Evolutionary conservation across 2,797 vertebrate species (phyloP).

Genomic region (Octomys mimax): DNA sequence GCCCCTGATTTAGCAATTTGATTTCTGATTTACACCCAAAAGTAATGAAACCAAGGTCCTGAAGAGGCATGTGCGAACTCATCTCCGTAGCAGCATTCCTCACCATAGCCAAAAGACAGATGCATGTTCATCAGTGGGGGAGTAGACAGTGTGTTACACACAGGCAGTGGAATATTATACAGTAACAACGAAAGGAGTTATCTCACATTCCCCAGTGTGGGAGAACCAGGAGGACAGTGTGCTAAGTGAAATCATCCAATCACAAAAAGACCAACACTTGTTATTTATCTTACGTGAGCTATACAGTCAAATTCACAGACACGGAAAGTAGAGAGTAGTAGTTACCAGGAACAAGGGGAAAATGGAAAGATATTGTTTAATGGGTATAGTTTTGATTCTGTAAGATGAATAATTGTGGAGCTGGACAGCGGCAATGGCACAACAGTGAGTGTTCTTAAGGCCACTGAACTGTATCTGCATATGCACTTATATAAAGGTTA

Average conservation of each 20-base stretch:
- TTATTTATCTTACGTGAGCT: neutral
- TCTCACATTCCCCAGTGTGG: neutral
- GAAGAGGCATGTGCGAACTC: neutral
- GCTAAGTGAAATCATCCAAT: neutral
- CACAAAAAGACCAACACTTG: neutral
- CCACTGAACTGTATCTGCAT: neutral
- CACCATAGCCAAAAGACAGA: neutral
- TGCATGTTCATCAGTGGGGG: neutral
- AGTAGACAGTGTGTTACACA: neutral
- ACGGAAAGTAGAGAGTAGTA: neutral
- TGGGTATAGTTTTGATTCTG: neutral
- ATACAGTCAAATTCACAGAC: neutral
- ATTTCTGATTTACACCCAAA: neutral
- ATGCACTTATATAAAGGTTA: neutral
- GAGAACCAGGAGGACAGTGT: neutral
- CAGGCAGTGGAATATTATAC: neutral
- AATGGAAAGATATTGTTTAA: neutral
- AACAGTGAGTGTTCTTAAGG: neutral
- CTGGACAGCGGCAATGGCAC: neutral
- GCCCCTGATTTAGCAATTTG: no score
- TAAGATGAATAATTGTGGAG: neutral
- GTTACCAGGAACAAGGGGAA: neutral
- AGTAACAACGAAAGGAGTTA: neutral
- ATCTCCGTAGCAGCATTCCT: neutral
- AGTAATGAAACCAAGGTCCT: neutral